These are phyloP conservation scores for Paelopatides confundens DNA, from an alignment of 53 echinoderm and acorn worm genomes.

Conservation along the genomic window DNA sequence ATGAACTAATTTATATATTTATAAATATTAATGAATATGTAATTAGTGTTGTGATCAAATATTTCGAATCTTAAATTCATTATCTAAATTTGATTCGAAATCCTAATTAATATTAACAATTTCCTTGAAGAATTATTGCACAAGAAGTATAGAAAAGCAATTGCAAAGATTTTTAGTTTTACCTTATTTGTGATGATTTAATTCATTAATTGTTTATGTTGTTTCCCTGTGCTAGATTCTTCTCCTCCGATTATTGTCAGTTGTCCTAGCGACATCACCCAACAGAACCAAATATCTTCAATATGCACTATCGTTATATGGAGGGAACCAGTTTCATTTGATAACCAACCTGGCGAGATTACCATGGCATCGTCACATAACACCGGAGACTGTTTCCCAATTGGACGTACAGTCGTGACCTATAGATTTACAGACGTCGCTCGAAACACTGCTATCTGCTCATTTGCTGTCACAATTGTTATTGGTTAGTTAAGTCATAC, in stretches of 20 bases:
- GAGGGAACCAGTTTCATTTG: neutral
- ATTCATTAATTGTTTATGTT: too few species aligned
- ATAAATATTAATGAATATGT: too few species aligned
- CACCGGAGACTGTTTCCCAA: slow-evolving; percentile 10
- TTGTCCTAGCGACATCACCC: slow-evolving; percentile 14
- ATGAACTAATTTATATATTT: too few species aligned
- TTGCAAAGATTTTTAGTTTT: too few species aligned
- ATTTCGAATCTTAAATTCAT: too few species aligned
- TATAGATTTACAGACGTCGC: slow-evolving; percentile 9
- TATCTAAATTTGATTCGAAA: too few species aligned
- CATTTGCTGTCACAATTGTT: neutral
- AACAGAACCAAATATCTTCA: neutral
- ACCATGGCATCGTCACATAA: neutral
- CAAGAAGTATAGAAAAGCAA: too few species aligned
- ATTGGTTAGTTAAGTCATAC: neutral
- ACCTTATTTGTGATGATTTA: too few species aligned
- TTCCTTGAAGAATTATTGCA: too few species aligned
- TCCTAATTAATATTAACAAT: too few species aligned
- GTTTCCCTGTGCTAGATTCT: neutral
- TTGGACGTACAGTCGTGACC: neutral
- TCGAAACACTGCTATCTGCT: neutral
- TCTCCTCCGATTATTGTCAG: neutral
- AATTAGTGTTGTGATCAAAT: too few species aligned
- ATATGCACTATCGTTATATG: neutral
- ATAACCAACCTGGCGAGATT: slow-evolving; percentile 21